Evolutionary conservation across 1,140 invertebrate genomes (phyloP).

Genomic region (Drosophila micromelanica): DNA sequence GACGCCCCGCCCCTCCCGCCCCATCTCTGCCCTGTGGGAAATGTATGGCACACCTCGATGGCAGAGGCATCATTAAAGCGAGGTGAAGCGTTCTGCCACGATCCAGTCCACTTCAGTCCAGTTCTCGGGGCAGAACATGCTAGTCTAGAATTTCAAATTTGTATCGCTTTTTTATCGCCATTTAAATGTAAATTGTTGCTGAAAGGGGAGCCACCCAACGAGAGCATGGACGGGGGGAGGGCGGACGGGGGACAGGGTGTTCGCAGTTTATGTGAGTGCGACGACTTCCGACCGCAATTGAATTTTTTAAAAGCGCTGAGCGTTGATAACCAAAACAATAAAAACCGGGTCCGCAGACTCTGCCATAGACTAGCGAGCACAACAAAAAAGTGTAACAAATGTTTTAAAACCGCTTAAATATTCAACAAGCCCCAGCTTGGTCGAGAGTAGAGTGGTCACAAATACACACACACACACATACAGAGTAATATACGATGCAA

Average conservation of each 20-base stretch:
- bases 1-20: constrained; percentile 23
- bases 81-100: constrained; percentile 41
- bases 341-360: constrained; percentile 59
- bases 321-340: constrained; percentile 83
- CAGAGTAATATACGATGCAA: constrained; percentile 33
- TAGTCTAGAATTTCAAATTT: constrained; percentile 77
- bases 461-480: background rate
- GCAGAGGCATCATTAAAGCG: constrained; percentile 64
- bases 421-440: constrained; percentile 67
- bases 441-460: constrained; percentile 14
- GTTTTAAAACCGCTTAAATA: constrained; percentile 79
- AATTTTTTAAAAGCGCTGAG: constrained; percentile 83
- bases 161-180: constrained; percentile 82
- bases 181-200: constrained; percentile 80
- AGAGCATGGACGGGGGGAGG: background rate
- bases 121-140: constrained; percentile 23
- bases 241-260: too few species aligned
- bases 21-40: background rate
- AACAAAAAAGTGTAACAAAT: constrained; percentile 57
- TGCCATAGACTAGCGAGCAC: constrained; percentile 6
- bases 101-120: constrained; percentile 14
- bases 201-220: constrained; percentile 38
- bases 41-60: constrained; percentile 9
- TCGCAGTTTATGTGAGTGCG: constrained; percentile 77
- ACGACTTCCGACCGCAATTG: constrained; percentile 82